Conservation (phyloP, 2,888 invertebrate species). For the Agriopis marginaria region DNA sequence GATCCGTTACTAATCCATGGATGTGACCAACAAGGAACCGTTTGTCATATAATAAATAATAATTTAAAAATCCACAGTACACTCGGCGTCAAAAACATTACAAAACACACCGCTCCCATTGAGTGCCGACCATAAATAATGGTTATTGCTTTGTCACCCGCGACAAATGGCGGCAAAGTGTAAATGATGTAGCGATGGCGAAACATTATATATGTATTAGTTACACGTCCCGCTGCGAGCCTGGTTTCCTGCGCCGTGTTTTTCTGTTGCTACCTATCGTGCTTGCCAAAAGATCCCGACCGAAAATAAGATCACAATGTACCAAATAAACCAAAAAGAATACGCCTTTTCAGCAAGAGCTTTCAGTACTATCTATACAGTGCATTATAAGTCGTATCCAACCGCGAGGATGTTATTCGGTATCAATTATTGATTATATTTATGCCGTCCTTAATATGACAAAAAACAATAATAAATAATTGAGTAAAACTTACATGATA, state of each 20-base stretch:
- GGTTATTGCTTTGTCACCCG: conserved; percentile 55
- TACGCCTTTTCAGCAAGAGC: neutral
- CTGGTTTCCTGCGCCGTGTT: conserved; percentile 13
- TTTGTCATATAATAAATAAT: conserved; percentile 1
- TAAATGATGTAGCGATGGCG: conserved; percentile 48
- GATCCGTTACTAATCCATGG: too few species aligned
- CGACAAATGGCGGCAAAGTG: conserved; percentile 53
- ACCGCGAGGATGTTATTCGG: too few species aligned
- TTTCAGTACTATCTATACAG: neutral
- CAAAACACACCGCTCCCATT: conserved; percentile 35
- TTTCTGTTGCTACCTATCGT: conserved; percentile 17
- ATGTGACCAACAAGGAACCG: neutral
- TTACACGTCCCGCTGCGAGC: conserved; percentile 23
- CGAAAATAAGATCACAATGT: neutral
- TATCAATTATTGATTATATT: too few species aligned
- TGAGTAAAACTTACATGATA: too few species aligned
- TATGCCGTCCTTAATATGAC: too few species aligned
- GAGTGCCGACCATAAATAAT: conserved; percentile 54
- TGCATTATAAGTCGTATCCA: too few species aligned
- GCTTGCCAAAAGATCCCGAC: neutral
- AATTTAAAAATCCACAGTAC: conserved; percentile 8
- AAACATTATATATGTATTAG: conserved; percentile 26
- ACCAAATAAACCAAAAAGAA: neutral
- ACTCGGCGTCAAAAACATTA: conserved; percentile 17
- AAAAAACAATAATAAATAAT: too few species aligned